Base-by-base conservation (phyloP, 2,797 vertebrate genomes). In the Hemibagrus guttatus region DNA sequence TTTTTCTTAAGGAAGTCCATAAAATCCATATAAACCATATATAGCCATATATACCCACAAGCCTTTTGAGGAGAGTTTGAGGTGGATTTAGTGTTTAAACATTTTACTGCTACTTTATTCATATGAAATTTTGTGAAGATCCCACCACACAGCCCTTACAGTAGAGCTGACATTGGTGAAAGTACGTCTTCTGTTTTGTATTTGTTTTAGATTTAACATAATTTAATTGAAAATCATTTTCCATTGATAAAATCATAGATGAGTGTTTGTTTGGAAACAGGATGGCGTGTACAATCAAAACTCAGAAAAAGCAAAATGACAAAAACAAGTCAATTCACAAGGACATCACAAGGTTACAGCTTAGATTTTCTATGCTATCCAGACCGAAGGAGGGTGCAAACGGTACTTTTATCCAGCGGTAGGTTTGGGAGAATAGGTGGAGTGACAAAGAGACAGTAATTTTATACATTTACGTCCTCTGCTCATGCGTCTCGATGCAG, bases 381-480 rank as follows among this genome's bases (percentile, higher is more conserved):
- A 64, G 42, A 82, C 16, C 1, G n/a, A 16, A 64, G 59, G 17
- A 14, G 26, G 2, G 80, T 28, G 61, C 66, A 52, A 52, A 52
- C 13, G 80, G 26, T 66, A 13, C 31, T 66, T 31, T 52, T 52
- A 66, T 52, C 19, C 80, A 31, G 80, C 26, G 1, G 61, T n/a
- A 85, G 49, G 63, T 14, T 58, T 19, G 52, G 75, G 63, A 69
- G 54, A 17, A 31, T n/a, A 52, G 46, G 46, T 42, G 31, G 14
- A 21, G 46, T 35, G 42, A 66, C 11, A 28, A n/a, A 82, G n/a
- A 66, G 26, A 56, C 42, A 2, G 84, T 75, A 26, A 66, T 42
- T 82, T 82, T 80, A 64, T 68, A 31, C 39, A 56, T 63, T 87
- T 80, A 87, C 11, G 42, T 58, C 84, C 6, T 54, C 46, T 23